phyloP scores from a whole-genome alignment of 2,888 invertebrate species.

The Tribolium freemani region DNA sequence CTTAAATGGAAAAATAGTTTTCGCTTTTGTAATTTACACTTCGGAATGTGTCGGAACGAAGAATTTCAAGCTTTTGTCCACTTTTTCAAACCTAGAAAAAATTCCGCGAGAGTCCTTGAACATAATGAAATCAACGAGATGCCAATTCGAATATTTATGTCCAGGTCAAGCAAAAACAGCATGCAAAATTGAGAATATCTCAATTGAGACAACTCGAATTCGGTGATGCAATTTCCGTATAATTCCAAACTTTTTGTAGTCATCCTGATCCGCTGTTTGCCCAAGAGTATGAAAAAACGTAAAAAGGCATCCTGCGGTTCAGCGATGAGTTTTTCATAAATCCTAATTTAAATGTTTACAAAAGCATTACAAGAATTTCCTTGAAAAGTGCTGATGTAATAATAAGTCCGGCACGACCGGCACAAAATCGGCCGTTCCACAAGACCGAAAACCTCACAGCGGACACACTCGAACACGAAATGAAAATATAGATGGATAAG shows the following conservation, averaged over 20 bases:
- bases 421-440: constrained; percentile 13
- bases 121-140: background rate
- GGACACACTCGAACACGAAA: constrained; percentile 9
- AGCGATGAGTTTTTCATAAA: constrained; percentile 41
- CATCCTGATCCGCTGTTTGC: constrained; percentile 2
- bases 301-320: constrained; percentile 33
- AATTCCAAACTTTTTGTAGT: constrained; percentile 28
- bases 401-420: constrained; percentile 30
- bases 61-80: constrained; percentile 3
- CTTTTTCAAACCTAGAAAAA: too few relatives aligned
- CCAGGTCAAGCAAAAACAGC: constrained; percentile 24
- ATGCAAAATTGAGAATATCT: constrained; percentile 22
- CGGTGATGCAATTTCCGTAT: constrained; percentile 29
- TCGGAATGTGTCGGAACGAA: constrained; percentile 7
- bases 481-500: constrained; percentile 12
- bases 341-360: constrained; percentile 46
- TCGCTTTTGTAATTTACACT: constrained; percentile 9
- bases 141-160: constrained; percentile 3
- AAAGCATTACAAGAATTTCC: constrained; percentile 44
- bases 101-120: too few relatives aligned
- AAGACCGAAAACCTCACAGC: constrained; percentile 10
- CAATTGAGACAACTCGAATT: constrained; percentile 20
- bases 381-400: constrained; percentile 43
- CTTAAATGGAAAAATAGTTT: constrained; percentile 11
- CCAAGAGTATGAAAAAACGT: constrained; percentile 19